Conservation (phyloP, 2,888 invertebrate species). For the Taphrorychus bicolor region DNA sequence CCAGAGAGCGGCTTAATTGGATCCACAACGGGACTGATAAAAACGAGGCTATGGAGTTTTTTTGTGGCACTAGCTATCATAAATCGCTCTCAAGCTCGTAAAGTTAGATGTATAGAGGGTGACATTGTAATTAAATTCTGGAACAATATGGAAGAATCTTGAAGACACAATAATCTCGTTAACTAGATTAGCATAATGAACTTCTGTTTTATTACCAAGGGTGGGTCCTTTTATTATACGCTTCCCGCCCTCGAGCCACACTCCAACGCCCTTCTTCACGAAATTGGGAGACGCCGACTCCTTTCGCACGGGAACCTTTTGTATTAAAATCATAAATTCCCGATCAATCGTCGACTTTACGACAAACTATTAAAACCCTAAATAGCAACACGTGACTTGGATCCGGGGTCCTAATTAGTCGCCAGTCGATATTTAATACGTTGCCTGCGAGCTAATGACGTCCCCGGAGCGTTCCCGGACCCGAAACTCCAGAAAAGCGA, state of each 20-base stretch:
- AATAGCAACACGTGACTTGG: conserved; percentile 19
- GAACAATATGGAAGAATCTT: not conserved
- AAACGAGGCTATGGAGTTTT: too few species aligned
- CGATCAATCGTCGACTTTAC: not conserved
- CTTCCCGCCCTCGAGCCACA: not conserved
- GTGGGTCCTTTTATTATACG: not conserved
- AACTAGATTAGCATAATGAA: conserved; percentile 10
- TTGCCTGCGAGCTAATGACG: conserved; percentile 11
- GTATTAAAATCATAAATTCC: not conserved
- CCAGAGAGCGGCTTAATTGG: conserved; percentile 17
- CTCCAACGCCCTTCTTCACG: not conserved
- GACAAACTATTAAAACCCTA: conserved; percentile 22
- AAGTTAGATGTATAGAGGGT: not conserved
- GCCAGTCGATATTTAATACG: conserved; percentile 29
- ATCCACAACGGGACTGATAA: not conserved
- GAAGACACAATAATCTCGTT: conserved; percentile 2
- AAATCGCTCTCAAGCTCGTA: not conserved
- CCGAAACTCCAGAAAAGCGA: conserved; percentile 18
- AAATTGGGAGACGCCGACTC: not conserved
- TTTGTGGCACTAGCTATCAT: not conserved
- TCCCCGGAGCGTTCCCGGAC: conserved; percentile 2
- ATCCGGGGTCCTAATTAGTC: conserved; percentile 16
- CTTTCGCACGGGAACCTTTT: not conserved
- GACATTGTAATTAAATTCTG: not conserved
- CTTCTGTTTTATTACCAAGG: not conserved